Base-by-base conservation (phyloP, 2,797 vertebrate genomes). In the Micrastur ruficollis region DNA sequence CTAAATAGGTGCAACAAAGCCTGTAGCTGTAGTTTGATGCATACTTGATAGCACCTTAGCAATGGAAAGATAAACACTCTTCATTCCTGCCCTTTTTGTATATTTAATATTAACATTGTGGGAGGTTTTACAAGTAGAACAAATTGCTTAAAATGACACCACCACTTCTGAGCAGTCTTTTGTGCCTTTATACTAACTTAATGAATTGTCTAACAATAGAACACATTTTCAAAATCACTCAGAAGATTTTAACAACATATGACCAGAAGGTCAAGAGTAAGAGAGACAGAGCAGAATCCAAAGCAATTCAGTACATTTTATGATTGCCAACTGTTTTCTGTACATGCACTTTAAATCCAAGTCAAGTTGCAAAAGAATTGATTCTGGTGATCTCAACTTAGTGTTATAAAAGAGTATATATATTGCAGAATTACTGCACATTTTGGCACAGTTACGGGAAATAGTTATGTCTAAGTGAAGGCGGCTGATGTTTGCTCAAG, bases 91-190 rank as follows among this genome's bases (percentile, higher is more conserved):
- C 95, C 55, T 66, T 63, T 93, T 92, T 80, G 34, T 94, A 79
- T 96, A 92, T 94, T 97, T 96, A 96, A 70, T 96, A 90, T 80
- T 97, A 97, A 89, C 89, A 92, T 72, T 86, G 55, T 70, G 58
- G 53, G 27, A 11, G 56, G 44, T 90, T 94, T 97, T 95, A 89
- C 81, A 96, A 84, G 71, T 82, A 86, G 67, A 97, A 96, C 81
- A 94, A 95, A 96, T 95, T 93, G 68, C 81, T 95, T 92, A 66
- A 96, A 97, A 94, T 96, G 42, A 68, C 68, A 70, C 50, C 12
- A 49, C 92, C 56, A 40, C 62, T 93, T 90, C 27, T 81, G 87
- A 97, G 55, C 22, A 65, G 53, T 67, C 81, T 86, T 58, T 86
- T 91, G 80, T 93, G 70, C 79, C 67, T 96, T 97, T 93, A 70